Conservation (phyloP, 2,888 invertebrate species). For the Podabrus alpinus region DNA sequence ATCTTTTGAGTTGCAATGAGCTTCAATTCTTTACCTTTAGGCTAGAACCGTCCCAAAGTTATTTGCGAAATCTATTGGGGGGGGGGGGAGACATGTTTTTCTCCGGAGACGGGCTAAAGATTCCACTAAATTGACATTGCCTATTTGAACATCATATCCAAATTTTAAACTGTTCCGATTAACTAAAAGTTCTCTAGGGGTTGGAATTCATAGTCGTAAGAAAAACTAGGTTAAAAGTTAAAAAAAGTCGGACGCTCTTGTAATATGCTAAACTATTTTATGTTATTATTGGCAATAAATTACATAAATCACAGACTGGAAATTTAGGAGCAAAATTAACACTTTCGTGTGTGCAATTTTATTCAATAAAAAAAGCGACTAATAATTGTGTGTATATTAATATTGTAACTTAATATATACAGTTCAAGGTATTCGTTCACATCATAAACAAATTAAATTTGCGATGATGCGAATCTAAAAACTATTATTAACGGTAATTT, state of each 20-base stretch:
- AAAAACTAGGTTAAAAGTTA: too few species aligned
- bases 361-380: background rate
- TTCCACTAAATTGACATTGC: too few species aligned
- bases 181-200: too few species aligned
- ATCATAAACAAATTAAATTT: background rate
- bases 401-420: background rate
- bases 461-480: background rate
- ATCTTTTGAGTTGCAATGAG: too few species aligned
- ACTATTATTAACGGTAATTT: constrained; percentile 1
- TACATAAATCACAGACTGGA: background rate
- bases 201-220: background rate
- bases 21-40: too few species aligned
- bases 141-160: too few species aligned
- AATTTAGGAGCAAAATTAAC: background rate
- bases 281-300: background rate
- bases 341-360: background rate
- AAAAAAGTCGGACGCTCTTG: background rate
- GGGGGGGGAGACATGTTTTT: too few species aligned
- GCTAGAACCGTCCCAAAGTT: too few species aligned
- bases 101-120: too few species aligned
- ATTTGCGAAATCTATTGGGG: too few species aligned
- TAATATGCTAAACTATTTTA: background rate
- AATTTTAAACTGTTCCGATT: too few species aligned
- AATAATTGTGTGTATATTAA: background rate
- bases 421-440: background rate